These are phyloP conservation scores for Saccostrea glomerata DNA, from an alignment of 1,140 invertebrate genomes.

Conservation along the genomic window DNA sequence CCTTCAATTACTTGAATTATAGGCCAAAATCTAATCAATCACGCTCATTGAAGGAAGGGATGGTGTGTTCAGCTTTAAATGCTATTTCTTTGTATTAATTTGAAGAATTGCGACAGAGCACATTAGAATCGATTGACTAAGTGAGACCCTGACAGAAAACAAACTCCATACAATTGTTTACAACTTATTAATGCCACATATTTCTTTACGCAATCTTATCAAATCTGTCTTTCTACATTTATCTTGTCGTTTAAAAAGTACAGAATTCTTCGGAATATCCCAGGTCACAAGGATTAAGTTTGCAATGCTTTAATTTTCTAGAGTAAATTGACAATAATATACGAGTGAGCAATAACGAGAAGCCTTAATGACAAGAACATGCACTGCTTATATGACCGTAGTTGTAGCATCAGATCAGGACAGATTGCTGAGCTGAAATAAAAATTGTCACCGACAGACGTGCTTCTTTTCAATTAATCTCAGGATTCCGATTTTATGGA, in stretches of 20 bases:
- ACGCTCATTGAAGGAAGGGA: too few relatives aligned
- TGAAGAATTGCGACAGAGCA: neutral
- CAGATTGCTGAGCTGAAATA: neutral
- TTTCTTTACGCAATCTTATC: neutral
- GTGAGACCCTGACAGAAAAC: neutral
- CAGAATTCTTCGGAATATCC: neutral
- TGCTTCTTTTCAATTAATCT: neutral
- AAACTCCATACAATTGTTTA: neutral
- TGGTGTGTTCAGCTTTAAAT: neutral
- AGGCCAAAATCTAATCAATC: too few relatives aligned
- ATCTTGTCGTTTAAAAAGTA: neutral
- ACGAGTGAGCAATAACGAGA: neutral
- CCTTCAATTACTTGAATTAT: too few relatives aligned
- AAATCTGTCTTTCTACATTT: neutral
- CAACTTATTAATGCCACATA: slow-evolving; percentile 3
- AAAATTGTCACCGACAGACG: slow-evolving; percentile 3
- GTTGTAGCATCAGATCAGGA: neutral
- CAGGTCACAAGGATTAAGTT: neutral
- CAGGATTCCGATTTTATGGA: neutral
- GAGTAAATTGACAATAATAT: neutral
- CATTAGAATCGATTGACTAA: neutral
- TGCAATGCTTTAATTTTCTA: neutral
- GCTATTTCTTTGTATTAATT: neutral
- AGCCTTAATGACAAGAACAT: neutral
- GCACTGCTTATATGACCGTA: neutral